phyloP scores from a whole-genome alignment of 2,797 vertebrate genomes.

The Hyperoplus immaculatus region DNA sequence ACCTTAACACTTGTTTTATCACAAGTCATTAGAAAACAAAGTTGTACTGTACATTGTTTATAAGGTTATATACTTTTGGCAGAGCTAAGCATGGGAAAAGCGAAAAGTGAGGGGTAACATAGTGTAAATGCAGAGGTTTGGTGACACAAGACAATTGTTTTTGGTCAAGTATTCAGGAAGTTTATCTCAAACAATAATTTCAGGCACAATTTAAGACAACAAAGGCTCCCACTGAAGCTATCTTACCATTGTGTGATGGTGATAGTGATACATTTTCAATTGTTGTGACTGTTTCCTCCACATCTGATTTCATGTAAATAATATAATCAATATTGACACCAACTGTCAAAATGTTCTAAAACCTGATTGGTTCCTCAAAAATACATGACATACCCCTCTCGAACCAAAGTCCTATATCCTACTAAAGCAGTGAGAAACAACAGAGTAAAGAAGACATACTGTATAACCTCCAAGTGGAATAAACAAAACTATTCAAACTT shows the following conservation, averaged over 20 bases:
- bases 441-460: neutral
- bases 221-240: neutral
- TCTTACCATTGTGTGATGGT: neutral
- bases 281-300: neutral
- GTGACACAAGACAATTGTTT: conserved; percentile 12
- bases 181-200: neutral
- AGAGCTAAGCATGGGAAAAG: neutral
- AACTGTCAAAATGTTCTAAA: neutral
- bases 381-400: neutral
- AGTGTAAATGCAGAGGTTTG: conserved; percentile 22
- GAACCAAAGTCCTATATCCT: neutral
- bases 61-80: neutral
- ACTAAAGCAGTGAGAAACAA: neutral
- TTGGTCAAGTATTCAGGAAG: conserved; percentile 7
- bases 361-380: neutral
- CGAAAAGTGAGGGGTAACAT: neutral
- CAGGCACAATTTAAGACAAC: conserved; percentile 17
- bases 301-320: neutral
- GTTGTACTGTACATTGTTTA: neutral
- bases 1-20: conserved; percentile 5
- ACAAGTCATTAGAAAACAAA: neutral
- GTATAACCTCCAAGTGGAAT: neutral
- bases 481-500: neutral
- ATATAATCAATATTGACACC: too few species aligned
- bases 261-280: neutral